These are phyloP conservation scores for Lapara coniferarum DNA, from an alignment of 2,888 invertebrate species.

Conservation along the genomic window DNA sequence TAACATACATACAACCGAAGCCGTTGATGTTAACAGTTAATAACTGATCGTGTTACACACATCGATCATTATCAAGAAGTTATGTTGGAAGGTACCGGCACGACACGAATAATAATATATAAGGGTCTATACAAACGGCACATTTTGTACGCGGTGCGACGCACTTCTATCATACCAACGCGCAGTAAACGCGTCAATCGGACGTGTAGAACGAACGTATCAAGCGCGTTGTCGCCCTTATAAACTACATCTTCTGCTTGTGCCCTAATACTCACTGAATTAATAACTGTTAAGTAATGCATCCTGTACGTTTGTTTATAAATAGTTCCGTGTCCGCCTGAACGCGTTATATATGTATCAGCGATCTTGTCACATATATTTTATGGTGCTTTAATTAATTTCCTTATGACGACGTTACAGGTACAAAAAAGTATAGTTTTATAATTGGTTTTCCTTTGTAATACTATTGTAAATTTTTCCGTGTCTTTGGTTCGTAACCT, in stretches of 20 bases:
- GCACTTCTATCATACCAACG: too few relatives aligned
- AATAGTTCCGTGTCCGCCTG: slow-evolving; percentile 57
- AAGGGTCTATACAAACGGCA: too few relatives aligned
- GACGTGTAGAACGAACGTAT: too few relatives aligned
- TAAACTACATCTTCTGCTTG: too few relatives aligned
- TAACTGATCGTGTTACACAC: slow-evolving; percentile 6
- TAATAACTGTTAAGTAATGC: slow-evolving; percentile 44
- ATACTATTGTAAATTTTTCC: slow-evolving; percentile 16
- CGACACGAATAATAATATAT: slow-evolving; percentile 35
- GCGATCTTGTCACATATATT: slow-evolving; percentile 33
- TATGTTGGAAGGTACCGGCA: slow-evolving; percentile 19
- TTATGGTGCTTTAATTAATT: slow-evolving; percentile 41
- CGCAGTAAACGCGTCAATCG: too few relatives aligned
- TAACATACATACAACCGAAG: neutral
- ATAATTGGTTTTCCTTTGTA: neutral
- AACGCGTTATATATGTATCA: slow-evolving; percentile 32
- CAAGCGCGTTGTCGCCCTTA: too few relatives aligned
- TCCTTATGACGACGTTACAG: slow-evolving; percentile 40
- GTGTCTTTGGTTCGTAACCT: slow-evolving; percentile 7
- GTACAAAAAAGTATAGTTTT: slow-evolving; percentile 11
- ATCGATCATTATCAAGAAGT: slow-evolving; percentile 3
- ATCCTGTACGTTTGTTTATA: slow-evolving; percentile 47
- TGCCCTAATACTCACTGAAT: slow-evolving; percentile 25
- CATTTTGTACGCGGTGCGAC: too few relatives aligned
- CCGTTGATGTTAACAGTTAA: neutral